phyloP scores from a whole-genome alignment of 2,888 invertebrate genomes.

The Leucozona laternaria region DNA sequence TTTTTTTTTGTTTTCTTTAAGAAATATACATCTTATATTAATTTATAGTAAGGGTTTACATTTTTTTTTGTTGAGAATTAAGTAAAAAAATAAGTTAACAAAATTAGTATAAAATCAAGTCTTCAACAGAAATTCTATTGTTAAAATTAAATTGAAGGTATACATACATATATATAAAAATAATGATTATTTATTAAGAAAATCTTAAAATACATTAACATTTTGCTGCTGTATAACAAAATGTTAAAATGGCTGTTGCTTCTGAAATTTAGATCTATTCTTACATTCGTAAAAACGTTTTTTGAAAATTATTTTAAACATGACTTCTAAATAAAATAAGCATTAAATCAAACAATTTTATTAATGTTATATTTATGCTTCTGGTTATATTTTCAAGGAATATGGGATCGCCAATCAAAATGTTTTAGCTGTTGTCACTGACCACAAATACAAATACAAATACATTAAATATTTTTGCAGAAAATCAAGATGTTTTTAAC shows the following conservation, averaged over 20 bases:
- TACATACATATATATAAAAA: neutral
- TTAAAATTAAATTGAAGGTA: neutral
- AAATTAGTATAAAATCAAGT: conserved; percentile 10
- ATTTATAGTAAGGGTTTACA: conserved; percentile 40
- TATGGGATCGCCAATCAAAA: neutral
- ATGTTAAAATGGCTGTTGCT: conserved; percentile 4
- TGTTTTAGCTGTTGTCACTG: neutral
- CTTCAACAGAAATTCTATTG: neutral
- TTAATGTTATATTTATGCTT: neutral
- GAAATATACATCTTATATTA: conserved; percentile 58
- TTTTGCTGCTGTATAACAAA: neutral
- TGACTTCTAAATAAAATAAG: neutral
- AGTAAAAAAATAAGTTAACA: neutral
- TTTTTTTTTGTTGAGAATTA: conserved; percentile 17
- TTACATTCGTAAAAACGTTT: neutral
- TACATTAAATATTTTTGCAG: neutral
- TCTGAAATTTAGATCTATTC: neutral
- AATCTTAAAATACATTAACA: neutral
- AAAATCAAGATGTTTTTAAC: neutral
- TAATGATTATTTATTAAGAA: neutral
- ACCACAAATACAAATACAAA: neutral
- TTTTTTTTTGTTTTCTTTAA: conserved; percentile 40
- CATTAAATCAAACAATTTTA: neutral
- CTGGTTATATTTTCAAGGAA: neutral
- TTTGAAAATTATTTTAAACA: neutral